These are phyloP conservation scores for Cuculus canorus DNA, from an alignment of 2,797 vertebrate genomes.

Conservation along the genomic window DNA sequence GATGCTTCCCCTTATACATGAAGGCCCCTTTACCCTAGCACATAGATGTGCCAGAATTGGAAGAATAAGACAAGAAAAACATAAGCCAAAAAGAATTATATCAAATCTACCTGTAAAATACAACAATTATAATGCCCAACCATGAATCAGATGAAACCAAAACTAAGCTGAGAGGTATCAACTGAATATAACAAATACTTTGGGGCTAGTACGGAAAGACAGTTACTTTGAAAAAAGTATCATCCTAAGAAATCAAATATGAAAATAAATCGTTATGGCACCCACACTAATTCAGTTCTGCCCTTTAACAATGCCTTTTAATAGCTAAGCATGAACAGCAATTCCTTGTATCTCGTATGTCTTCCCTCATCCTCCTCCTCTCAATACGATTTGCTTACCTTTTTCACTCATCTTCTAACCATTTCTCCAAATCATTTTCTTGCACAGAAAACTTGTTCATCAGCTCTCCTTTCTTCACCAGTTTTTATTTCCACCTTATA, in stretches of 20 bases:
- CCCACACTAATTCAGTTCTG: not conserved
- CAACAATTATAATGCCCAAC: not conserved
- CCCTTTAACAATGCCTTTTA: not conserved
- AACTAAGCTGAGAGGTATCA: not conserved
- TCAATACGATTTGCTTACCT: not conserved
- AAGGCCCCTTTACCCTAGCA: not conserved
- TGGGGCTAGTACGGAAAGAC: not conserved
- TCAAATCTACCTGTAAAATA: not conserved
- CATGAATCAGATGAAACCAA: not conserved
- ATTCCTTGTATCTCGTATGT: not conserved
- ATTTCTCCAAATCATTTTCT: not conserved
- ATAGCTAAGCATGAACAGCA: not conserved
- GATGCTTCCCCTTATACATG: not conserved
- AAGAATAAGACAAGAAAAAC: not conserved
- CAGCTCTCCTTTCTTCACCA: not conserved
- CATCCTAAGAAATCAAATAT: not conserved
- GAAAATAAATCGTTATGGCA: not conserved
- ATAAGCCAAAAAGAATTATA: fast-evolving
- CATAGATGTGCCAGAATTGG: not conserved
- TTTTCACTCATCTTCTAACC: not conserved
- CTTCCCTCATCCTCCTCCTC: not conserved
- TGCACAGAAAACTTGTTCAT: not conserved
- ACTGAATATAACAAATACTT: not conserved
- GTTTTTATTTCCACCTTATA: not conserved
- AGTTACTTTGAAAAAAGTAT: not conserved